These are phyloP conservation scores for Galago senegalensis DNA, from an alignment of 2,797 vertebrate species.

Conservation along the genomic window DNA sequence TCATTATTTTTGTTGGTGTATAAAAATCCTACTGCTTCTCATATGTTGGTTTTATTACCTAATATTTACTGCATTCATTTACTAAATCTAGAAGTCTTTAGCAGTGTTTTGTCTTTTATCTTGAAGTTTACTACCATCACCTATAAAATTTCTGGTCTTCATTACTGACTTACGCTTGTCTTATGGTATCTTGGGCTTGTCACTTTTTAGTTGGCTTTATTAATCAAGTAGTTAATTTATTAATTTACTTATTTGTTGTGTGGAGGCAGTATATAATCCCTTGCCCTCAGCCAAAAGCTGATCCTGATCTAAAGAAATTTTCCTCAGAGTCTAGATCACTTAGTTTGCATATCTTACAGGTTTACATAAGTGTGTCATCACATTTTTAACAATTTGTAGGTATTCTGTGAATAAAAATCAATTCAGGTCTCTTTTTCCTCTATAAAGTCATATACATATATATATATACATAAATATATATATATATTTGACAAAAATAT, in stretches of 20 bases:
- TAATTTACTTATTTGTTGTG: background rate
- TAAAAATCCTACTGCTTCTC: no score
- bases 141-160: constrained; percentile 32
- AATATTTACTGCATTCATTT: no score
- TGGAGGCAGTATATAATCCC: background rate
- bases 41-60: no score
- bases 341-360: background rate
- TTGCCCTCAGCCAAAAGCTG: background rate
- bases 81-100: no score
- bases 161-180: background rate
- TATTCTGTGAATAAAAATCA: background rate
- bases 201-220: background rate
- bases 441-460: background rate
- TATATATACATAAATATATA: background rate
- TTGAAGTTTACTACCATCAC: background rate
- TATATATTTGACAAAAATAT: background rate
- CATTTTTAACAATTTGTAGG: background rate
- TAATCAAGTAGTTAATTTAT: background rate
- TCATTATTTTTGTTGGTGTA: no score
- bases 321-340: background rate
- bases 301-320: background rate
- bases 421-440: background rate
- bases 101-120: background rate
- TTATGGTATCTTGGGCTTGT: background rate
- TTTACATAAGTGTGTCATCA: background rate